phyloP scores from a whole-genome alignment of 1,140 invertebrate species.

The Amyelois transitella region DNA sequence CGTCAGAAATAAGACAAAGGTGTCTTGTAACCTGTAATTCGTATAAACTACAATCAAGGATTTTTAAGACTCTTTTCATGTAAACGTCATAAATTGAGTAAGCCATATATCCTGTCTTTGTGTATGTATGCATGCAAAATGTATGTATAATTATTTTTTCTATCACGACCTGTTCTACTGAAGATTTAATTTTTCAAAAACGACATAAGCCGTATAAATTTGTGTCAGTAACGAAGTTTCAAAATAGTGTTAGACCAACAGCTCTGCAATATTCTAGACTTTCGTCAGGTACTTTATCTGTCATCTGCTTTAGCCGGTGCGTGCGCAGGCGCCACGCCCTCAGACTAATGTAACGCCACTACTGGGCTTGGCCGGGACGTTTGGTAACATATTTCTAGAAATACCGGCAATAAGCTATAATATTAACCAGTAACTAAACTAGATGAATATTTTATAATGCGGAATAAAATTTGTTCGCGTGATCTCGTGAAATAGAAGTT shows the following conservation, averaged over 20 bases:
- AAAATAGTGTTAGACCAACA: background rate
- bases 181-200: too few relatives aligned
- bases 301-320: constrained; percentile 12
- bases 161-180: too few relatives aligned
- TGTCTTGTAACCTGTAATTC: too few relatives aligned
- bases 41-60: too few relatives aligned
- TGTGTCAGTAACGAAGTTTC: background rate
- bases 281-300: constrained; percentile 11
- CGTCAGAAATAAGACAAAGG: background rate
- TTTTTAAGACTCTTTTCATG: background rate
- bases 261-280: constrained; percentile 4
- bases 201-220: too few relatives aligned
- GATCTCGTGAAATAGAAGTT: too few relatives aligned
- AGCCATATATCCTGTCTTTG: too few relatives aligned
- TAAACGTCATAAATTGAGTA: background rate
- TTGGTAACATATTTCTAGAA: background rate
- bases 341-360: background rate
- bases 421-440: background rate
- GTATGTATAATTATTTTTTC: too few relatives aligned
- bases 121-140: too few relatives aligned
- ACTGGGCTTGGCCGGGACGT: background rate
- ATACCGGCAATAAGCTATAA: background rate
- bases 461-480: too few relatives aligned
- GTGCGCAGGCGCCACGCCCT: constrained; percentile 19
- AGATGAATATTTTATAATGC: background rate